Percentiles rank a stretch among this genome's conserved stretches.
These are phyloP conservation scores for Diarsia rubi DNA, from an alignment of 2,888 invertebrate genomes.

Conservation along the genomic window DNA sequence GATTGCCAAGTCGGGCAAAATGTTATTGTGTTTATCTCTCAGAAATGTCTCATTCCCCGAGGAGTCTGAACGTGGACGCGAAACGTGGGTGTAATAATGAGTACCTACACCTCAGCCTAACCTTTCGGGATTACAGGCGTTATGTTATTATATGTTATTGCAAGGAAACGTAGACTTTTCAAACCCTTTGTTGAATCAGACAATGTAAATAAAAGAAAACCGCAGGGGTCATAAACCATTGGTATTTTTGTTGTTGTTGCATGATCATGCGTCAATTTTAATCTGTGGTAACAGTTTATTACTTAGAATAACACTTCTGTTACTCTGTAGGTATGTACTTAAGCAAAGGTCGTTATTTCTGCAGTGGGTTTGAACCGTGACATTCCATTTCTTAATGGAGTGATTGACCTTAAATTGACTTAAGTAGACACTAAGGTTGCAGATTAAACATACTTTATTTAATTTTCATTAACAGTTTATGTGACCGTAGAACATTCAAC, in stretches of 20 bases:
- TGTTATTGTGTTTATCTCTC: no score
- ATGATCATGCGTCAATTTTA: conserved; percentile 36
- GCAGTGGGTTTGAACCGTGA: conserved; percentile 23
- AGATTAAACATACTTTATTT: conserved; percentile 13
- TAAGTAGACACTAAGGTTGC: conserved; percentile 27
- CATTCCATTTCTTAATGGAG: conserved; percentile 47
- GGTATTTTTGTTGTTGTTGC: conserved; percentile 29
- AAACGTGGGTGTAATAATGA: no score
- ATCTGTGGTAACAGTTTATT: conserved; percentile 4
- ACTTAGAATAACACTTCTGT: conserved; percentile 20
- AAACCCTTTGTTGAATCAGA: conserved; percentile 52
- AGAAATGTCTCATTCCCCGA: no score
- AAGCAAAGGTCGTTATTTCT: conserved; percentile 12
- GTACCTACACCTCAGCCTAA: no score
- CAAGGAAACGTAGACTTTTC: conserved; percentile 49
- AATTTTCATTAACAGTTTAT: conserved; percentile 19
- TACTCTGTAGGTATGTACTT: neutral
- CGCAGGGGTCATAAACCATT: conserved; percentile 64
- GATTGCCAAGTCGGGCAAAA: no score
- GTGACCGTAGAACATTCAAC: neutral
- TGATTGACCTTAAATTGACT: conserved; percentile 45
- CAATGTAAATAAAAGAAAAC: conserved; percentile 68
- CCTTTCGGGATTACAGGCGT: no score
- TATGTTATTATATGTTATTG: conserved; percentile 11
- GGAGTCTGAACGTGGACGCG: no score